A percentile compares a stretch with the other conserved stretches of the same genome.
phyloP scores from a whole-genome alignment of 1,140 invertebrate species.

The Tyrophagus putrescentiae region DNA sequence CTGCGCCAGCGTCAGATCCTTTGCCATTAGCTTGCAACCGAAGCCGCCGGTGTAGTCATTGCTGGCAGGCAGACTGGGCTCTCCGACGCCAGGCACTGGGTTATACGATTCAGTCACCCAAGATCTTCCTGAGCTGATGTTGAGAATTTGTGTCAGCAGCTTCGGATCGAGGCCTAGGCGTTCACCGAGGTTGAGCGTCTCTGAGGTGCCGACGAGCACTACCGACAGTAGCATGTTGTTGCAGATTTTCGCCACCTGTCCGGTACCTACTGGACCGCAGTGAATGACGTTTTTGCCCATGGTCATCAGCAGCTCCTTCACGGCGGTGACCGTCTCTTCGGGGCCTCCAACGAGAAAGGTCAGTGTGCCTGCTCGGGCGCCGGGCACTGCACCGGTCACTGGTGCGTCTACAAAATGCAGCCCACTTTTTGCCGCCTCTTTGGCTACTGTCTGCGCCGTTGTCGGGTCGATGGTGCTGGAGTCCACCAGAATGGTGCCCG shows the following conservation, averaged over 20 bases:
- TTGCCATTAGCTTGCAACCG: conserved; percentile 72
- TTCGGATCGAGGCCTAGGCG: conserved; percentile 81
- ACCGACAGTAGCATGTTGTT: conserved; percentile 93
- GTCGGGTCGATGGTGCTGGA: conserved; percentile 87
- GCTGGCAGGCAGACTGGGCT: conserved; percentile 61
- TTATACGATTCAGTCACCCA: conserved; percentile 95
- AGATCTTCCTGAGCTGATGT: conserved; percentile 80
- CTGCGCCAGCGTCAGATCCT: conserved; percentile 83
- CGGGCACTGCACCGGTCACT: conserved; percentile 56
- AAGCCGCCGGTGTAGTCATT: conserved; percentile 86
- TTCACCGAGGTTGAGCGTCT: conserved; percentile 79
- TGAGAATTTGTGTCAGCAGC: conserved; percentile 70
- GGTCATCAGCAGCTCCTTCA: conserved; percentile 51
- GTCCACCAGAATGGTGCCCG: conserved; percentile 66
- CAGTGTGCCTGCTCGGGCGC: conserved; percentile 71
- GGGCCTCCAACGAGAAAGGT: conserved; percentile 91
- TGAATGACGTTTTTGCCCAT: conserved; percentile 87
- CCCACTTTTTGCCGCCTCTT: conserved; percentile 46
- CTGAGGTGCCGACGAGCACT: conserved; percentile 73
- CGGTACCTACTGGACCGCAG: conserved; percentile 75
- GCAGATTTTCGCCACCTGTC: conserved; percentile 89
- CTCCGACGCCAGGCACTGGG: conserved; percentile 77
- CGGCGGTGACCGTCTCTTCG: conserved; percentile 48
- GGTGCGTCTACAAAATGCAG: conserved; percentile 82
- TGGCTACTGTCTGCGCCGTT: conserved; percentile 56